phyloP scores from a whole-genome alignment of 2,888 invertebrate species.

The Gnatocerus cornutus region DNA sequence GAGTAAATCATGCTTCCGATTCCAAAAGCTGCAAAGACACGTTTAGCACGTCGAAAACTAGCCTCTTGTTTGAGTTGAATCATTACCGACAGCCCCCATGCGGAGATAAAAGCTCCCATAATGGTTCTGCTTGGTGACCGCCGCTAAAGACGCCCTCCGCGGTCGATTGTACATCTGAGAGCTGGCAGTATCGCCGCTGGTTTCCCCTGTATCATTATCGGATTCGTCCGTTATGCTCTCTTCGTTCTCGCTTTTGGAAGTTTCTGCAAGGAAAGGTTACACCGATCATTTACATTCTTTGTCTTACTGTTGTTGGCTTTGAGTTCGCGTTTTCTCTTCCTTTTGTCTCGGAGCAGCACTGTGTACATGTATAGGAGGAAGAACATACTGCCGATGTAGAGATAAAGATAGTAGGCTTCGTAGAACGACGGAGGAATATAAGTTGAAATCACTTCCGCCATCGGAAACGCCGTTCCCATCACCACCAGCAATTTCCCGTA shows the following conservation, averaged over 20 bases:
- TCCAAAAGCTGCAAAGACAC: constrained; percentile 85
- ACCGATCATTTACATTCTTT: no score
- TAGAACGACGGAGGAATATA: constrained; percentile 95
- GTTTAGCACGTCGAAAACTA: not conserved
- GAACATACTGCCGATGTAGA: constrained; percentile 80
- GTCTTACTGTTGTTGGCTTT: constrained; percentile 52
- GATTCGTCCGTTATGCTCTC: constrained; percentile 74
- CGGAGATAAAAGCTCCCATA: constrained; percentile 94
- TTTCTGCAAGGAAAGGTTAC: constrained; percentile 39
- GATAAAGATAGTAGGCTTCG: constrained; percentile 82
- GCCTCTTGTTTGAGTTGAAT: not conserved
- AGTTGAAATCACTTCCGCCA: constrained; percentile 96
- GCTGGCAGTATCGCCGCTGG: constrained; percentile 63
- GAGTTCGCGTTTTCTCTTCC: constrained; percentile 63
- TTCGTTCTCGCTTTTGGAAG: constrained; percentile 51
- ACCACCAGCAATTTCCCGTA: constrained; percentile 95
- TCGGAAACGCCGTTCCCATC: constrained; percentile 95
- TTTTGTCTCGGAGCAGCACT: constrained; percentile 78
- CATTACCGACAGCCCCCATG: constrained; percentile 91
- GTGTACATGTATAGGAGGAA: constrained; percentile 80
- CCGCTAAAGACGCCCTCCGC: constrained; percentile 68
- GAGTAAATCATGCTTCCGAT: constrained; percentile 97
- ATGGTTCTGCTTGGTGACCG: constrained; percentile 78
- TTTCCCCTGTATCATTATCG: constrained; percentile 66
- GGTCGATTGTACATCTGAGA: constrained; percentile 57